These are phyloP conservation scores for Anoplolepis gracilipes DNA, from an alignment of 1,140 invertebrate species.

Conservation along the genomic window DNA sequence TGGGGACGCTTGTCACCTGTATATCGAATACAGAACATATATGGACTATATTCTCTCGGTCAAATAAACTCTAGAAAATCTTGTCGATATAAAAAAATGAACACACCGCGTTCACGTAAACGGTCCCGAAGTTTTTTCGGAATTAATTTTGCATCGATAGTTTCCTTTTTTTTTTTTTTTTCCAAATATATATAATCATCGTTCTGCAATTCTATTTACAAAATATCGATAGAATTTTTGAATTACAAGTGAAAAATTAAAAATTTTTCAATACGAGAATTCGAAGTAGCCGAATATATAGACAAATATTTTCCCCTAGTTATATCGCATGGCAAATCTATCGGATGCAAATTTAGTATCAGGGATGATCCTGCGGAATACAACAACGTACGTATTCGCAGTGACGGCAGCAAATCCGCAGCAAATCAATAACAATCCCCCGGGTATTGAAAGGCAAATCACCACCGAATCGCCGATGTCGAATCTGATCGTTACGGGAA, in stretches of 20 bases:
- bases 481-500: slow-evolving; percentile 56
- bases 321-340: slow-evolving; percentile 9
- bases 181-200: neutral
- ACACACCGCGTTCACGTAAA: neutral
- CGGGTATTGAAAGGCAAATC: slow-evolving; percentile 56
- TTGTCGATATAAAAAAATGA: neutral
- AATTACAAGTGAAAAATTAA: neutral
- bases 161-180: neutral
- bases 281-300: neutral
- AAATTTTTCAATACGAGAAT: neutral
- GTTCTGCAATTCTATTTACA: neutral
- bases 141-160: neutral
- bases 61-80: neutral
- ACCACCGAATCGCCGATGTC: neutral
- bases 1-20: slow-evolving; percentile 26
- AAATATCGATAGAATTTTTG: neutral
- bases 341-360: neutral
- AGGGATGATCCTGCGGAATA: neutral
- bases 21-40: neutral
- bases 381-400: slow-evolving; percentile 11
- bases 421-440: slow-evolving; percentile 58
- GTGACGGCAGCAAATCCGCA: neutral
- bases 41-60: slow-evolving; percentile 3
- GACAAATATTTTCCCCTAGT: slow-evolving; percentile 9
- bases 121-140: neutral